Percentiles rank a stretch among this genome's conserved stretches.
Evolutionary conservation across 2,797 vertebrate species (phyloP).

Genomic region (Triplophysa yarkandensis): DNA sequence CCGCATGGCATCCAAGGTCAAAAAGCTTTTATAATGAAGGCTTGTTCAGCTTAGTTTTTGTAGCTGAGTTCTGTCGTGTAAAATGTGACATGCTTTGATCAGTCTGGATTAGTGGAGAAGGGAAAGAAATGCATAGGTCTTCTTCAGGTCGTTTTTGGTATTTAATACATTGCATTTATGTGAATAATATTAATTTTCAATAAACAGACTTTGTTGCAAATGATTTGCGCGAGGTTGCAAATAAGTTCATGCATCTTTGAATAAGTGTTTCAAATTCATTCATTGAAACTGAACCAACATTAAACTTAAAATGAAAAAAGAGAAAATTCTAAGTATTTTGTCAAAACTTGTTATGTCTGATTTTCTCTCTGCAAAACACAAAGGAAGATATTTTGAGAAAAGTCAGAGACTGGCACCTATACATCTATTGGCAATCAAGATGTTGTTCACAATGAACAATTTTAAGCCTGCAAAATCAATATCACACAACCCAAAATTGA

Average conservation of each 20-base stretch:
- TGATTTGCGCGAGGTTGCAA: neutral
- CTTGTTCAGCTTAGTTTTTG: conserved; percentile 5
- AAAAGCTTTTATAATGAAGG: conserved; percentile 52
- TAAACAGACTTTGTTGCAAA: neutral
- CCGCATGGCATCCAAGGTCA: conserved; percentile 67
- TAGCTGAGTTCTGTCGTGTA: neutral
- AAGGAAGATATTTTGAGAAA: no score
- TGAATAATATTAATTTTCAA: neutral
- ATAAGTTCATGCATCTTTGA: neutral
- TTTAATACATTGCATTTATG: no score
- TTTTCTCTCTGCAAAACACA: no score
- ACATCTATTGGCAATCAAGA: no score
- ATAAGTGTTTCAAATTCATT: neutral
- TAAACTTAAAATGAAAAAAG: neutral
- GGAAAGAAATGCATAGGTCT: no score
- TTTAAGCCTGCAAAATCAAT: no score
- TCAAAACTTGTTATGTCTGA: no score
- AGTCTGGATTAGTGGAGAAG: neutral
- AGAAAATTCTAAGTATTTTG: no score
- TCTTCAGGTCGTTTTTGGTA: no score
- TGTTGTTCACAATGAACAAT: no score
- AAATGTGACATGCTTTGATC: conserved; percentile 7
- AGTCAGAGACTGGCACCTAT: no score
- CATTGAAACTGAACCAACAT: neutral
- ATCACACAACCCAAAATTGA: neutral